Evolutionary conservation across 2,113 vertebrate species (phyloP), one percentile per base, ranked within the genome.

Genomic region (Anthoscopus minutus): DNA sequence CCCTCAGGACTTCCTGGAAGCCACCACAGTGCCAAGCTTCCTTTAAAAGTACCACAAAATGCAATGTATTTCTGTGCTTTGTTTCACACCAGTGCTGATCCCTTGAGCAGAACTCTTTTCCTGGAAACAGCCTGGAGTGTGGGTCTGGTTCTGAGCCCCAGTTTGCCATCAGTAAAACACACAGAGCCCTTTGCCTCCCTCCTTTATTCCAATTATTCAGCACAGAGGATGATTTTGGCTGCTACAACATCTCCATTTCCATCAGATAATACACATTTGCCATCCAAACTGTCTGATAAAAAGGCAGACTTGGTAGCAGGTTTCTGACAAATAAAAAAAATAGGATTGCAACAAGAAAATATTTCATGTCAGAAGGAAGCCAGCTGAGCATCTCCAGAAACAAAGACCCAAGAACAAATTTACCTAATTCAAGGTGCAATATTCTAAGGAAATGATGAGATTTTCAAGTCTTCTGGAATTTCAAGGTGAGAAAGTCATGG

Each of bases 111-210:
- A 47, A 47, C 19, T 21, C 3, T 62, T 4, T 23, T n/a, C 25
- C 16, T 73, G 50, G 70, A 64, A 77, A 50, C 0, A 15, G 15
- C 11, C 0, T 70, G 74, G 45, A 37, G 70, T 6, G 1, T 2
- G 15, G 10, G 3, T 30, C 45, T 47, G 22, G 18, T 60, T 80
- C 62, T 45, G 62, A 66, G 66, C 15, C 48, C 67, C 86, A 82
- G 33, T 56, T 80, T 62, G 7, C 62, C 35, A 5, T 6, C 44
- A 62, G 23, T 35, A 82, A 67, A 79, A 62, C 2, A 40, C 37
- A 13, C 0, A 2, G 7, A 35, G 23, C 19, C 16, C 33, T 76
- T 58, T 38, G 9, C 45, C 54, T 40, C 31, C 22, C 30, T 69
- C 16, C 15, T n/a, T 83, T 9, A 23, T 37, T 35, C 33, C 54